Conservation (phyloP, 2,113 vertebrate genomes). For the Cyanoramphus novaezelandiae region DNA sequence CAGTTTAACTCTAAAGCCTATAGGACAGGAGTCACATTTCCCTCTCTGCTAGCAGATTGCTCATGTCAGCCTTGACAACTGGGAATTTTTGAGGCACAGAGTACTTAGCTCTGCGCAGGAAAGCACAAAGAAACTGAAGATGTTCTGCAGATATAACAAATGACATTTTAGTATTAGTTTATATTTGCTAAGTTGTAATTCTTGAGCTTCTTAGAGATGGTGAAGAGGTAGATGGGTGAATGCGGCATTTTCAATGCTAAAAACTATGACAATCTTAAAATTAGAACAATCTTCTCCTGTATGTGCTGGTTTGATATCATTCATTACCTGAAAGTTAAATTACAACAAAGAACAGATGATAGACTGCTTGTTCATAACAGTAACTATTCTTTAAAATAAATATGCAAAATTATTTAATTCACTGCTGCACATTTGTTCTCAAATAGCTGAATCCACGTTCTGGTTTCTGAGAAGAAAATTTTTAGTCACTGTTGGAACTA, state of each 20-base stretch:
- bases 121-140: not conserved
- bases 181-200: not conserved
- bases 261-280: not conserved
- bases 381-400: not conserved
- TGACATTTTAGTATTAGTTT: not conserved
- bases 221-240: not conserved
- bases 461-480: not conserved
- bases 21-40: not conserved
- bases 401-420: not conserved
- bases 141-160: not conserved
- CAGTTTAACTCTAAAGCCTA: not conserved
- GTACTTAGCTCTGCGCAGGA: not conserved
- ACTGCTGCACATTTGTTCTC: not conserved
- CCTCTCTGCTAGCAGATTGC: not conserved
- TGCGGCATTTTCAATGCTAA: not conserved
- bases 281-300: not conserved
- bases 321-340: conserved; percentile 4
- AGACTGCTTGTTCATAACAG: not conserved
- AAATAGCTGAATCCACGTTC: not conserved
- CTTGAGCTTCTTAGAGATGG: not conserved
- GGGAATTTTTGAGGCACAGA: not conserved
- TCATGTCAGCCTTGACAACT: not conserved
- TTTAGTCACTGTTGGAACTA: not conserved
- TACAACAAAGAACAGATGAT: not conserved
- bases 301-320: not conserved